phyloP scores from a whole-genome alignment of 2,113 vertebrate species.

The Cyprinodon brontotheroides region DNA sequence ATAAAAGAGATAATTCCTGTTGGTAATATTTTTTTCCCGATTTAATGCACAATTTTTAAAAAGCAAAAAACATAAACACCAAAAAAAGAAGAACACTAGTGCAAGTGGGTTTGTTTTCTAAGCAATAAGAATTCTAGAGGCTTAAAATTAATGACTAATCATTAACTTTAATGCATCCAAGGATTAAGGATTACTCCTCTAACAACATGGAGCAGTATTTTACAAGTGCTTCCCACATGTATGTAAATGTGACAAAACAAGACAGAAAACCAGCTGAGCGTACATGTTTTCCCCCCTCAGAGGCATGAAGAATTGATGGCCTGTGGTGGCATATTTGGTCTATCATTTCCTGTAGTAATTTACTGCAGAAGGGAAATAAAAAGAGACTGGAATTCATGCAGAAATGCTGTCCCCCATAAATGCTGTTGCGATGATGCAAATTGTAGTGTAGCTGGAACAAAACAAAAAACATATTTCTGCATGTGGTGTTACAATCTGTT shows the following conservation, averaged over 20 bases:
- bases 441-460: background rate
- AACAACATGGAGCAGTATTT: conserved; percentile 15
- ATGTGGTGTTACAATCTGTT: conserved; percentile 14
- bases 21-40: conserved; percentile 4
- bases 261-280: conserved; percentile 44
- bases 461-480: conserved; percentile 5
- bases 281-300: conserved; percentile 41
- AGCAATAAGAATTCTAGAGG: background rate
- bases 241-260: conserved; percentile 36
- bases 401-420: conserved; percentile 31
- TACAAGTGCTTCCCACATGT: conserved; percentile 9
- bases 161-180: background rate
- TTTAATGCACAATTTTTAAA: conserved; percentile 6
- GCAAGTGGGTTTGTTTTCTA: conserved; percentile 21
- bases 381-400: background rate
- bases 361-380: conserved; percentile 12
- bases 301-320: conserved; percentile 71
- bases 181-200: conserved; percentile 1
- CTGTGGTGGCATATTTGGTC: conserved; percentile 71
- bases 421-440: conserved; percentile 27
- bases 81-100: background rate
- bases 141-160: conserved; percentile 3
- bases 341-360: conserved; percentile 73
- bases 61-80: background rate
- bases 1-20: conserved; percentile 24